A percentile compares a stretch with the other conserved stretches of the same genome.
phyloP scores from a whole-genome alignment of 1,140 invertebrate genomes.

The Brachionus plicatilis region DNA sequence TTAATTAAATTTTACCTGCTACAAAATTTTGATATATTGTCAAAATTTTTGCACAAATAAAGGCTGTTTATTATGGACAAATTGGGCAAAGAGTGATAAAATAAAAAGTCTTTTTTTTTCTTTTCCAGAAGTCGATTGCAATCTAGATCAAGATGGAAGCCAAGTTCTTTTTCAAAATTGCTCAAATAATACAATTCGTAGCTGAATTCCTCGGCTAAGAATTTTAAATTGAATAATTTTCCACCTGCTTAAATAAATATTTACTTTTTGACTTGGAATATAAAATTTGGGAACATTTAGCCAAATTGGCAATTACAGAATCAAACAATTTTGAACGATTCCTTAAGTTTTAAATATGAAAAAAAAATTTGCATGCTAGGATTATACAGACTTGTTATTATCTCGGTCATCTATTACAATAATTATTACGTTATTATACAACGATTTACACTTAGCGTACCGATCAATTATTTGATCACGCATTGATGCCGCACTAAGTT shows the following conservation, averaged over 20 bases:
- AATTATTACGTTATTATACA: not conserved
- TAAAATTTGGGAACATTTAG: not conserved
- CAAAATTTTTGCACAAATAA: slow-evolving; percentile 7
- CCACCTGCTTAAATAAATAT: not conserved
- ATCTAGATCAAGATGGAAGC: not conserved
- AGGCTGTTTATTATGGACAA: not conserved
- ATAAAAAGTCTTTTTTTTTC: slow-evolving; percentile 26
- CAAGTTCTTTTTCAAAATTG: slow-evolving; percentile 8
- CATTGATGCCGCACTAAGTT: not conserved
- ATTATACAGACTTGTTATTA: slow-evolving; percentile 1
- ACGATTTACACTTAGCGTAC: not conserved
- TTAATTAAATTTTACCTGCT: not conserved
- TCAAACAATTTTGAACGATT: slow-evolving; percentile 35
- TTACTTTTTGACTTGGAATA: slow-evolving; percentile 1
- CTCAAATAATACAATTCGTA: slow-evolving; percentile 1
- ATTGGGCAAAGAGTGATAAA: slow-evolving; percentile 8
- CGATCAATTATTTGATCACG: slow-evolving; percentile 21
- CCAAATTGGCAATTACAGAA: slow-evolving; percentile 8
- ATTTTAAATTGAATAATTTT: not conserved
- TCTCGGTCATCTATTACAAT: slow-evolving; percentile 26
- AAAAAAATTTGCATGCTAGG: not conserved
- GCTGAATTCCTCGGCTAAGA: slow-evolving; percentile 22
- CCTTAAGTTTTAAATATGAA: not conserved
- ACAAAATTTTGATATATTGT: not conserved
- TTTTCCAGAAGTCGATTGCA: not conserved